phyloP scores from a whole-genome alignment of 2,888 invertebrate species.

The Drosophila acutilabella region DNA sequence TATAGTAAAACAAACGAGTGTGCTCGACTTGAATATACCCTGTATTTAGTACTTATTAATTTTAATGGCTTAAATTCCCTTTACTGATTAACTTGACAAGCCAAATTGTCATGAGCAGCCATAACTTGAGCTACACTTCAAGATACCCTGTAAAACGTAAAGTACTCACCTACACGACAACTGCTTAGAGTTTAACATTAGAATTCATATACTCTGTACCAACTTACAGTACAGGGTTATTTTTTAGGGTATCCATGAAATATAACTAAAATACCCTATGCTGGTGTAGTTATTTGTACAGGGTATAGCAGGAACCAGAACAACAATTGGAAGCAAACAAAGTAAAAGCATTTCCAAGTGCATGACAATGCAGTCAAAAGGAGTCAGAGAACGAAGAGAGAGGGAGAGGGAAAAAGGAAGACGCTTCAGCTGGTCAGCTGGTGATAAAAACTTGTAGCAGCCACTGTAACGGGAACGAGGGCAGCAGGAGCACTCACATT shows the following conservation, averaged over 20 bases:
- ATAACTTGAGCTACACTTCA: not conserved
- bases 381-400: not conserved
- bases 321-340: slow-evolving; percentile 45
- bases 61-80: not conserved
- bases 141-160: not conserved
- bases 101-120: too few relatives aligned
- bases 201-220: not conserved
- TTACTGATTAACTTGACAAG: not conserved
- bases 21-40: not conserved
- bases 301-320: slow-evolving; percentile 16
- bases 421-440: slow-evolving; percentile 49
- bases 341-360: slow-evolving; percentile 66
- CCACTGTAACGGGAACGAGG: not conserved
- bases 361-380: slow-evolving; percentile 47
- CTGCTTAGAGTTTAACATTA: too few relatives aligned
- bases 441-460: slow-evolving; percentile 54
- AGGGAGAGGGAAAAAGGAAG: not conserved
- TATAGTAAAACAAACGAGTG: not conserved
- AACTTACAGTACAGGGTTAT: too few relatives aligned
- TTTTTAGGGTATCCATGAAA: not conserved
- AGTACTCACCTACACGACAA: too few relatives aligned
- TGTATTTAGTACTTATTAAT: not conserved
- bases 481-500: slow-evolving; percentile 49
- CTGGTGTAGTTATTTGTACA: not conserved
- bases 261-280: not conserved